Conservation (phyloP, 53 echinoderm and acorn worm species). For the Mesocentrotus franciscanus region DNA sequence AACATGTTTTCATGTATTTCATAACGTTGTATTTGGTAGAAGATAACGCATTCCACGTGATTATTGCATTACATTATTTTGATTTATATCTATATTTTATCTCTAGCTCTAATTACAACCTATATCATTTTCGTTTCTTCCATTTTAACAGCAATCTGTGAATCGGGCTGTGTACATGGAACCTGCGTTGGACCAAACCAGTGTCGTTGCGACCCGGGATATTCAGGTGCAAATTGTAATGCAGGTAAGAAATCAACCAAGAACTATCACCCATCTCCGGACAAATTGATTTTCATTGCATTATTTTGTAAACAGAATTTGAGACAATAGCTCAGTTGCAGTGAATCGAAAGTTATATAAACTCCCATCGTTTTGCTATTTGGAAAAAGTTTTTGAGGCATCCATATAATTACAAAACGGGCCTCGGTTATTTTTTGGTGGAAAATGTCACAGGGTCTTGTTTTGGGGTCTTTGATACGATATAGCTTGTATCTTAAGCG, state of each 20-base stretch:
- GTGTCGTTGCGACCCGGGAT: slow-evolving; percentile 87
- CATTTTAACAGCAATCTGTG: slow-evolving; percentile 82
- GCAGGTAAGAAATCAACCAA: slow-evolving; percentile 70
- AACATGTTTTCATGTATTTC: neutral
- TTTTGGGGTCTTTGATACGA: too few species aligned
- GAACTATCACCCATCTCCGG: neutral
- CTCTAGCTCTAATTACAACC: neutral
- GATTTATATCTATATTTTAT: neutral
- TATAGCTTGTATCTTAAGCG: too few species aligned
- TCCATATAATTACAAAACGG: too few species aligned
- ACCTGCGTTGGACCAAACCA: slow-evolving; percentile 87
- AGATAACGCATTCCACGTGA: neutral
- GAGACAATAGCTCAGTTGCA: too few species aligned
- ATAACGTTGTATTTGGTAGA: neutral
- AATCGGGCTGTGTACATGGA: slow-evolving; percentile 81
- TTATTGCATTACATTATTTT: neutral
- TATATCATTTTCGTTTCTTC: neutral
- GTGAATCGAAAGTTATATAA: too few species aligned
- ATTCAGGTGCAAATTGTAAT: slow-evolving; percentile 79
- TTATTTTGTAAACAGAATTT: too few species aligned
- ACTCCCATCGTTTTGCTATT: too few species aligned
- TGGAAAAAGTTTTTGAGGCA: too few species aligned
- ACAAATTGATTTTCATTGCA: too few species aligned
- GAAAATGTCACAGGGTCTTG: too few species aligned
- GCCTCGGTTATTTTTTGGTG: too few species aligned